Evolutionary conservation across 1,140 invertebrate species (phyloP).

Genomic region (Samia ricini): DNA sequence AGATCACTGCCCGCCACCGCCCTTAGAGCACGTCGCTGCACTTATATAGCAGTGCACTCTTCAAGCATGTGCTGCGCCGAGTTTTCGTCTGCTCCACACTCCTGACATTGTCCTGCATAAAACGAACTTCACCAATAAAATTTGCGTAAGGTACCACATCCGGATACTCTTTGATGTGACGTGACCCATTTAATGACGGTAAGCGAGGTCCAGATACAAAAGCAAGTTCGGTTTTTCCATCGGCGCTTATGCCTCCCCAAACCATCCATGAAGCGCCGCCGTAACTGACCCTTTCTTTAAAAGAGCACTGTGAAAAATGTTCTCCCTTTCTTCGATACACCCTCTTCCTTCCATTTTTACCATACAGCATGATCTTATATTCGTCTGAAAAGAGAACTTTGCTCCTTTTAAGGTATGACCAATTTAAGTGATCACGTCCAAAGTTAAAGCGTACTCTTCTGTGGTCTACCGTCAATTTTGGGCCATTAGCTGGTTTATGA

Average conservation of each 20-base stretch:
- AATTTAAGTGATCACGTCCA: slow-evolving; percentile 3
- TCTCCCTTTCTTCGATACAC: slow-evolving; percentile 15
- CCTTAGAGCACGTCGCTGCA: too few relatives aligned
- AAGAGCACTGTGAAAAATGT: slow-evolving; percentile 16
- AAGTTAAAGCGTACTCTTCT: slow-evolving; percentile 11
- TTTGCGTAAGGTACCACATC: too few relatives aligned
- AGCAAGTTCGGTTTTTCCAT: not conserved
- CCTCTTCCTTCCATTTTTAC: slow-evolving; percentile 16
- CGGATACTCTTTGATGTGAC: too few relatives aligned
- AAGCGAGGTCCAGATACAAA: too few relatives aligned
- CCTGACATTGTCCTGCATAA: too few relatives aligned
- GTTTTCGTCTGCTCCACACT: too few relatives aligned
- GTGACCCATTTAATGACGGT: too few relatives aligned
- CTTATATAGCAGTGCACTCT: too few relatives aligned
- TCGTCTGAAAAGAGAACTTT: slow-evolving; percentile 14
- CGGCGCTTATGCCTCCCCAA: slow-evolving; percentile 20
- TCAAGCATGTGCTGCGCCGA: too few relatives aligned
- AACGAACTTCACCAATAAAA: too few relatives aligned
- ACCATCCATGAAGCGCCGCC: slow-evolving; percentile 23
- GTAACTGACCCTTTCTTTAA: slow-evolving; percentile 20
- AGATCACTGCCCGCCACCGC: too few relatives aligned
- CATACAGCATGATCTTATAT: slow-evolving; percentile 16
- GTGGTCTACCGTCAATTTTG: slow-evolving; percentile 3
- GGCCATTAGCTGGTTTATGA: slow-evolving; percentile 3
- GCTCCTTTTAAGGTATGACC: not conserved